These are phyloP conservation scores for Myripristis jacobus DNA, from an alignment of 2,797 vertebrate species.

Conservation along the genomic window DNA sequence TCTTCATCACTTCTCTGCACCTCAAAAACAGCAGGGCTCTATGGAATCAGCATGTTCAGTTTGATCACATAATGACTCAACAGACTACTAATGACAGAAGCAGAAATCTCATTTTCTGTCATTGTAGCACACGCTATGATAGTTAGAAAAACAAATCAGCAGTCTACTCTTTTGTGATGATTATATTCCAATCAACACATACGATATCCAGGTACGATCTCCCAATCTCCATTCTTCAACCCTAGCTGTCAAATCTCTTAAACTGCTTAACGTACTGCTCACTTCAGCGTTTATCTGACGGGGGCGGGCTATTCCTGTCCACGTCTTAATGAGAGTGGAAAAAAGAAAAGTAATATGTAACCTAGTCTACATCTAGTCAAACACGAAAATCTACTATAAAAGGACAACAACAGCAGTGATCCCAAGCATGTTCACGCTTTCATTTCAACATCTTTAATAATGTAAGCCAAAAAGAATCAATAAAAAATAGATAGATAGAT, in stretches of 20 bases:
- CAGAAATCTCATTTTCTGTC: not conserved
- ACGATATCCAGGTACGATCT: conserved; percentile 41
- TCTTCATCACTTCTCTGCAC: no score
- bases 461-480: no score
- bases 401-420: not conserved
- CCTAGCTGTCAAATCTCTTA: conserved; percentile 76
- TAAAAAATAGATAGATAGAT: no score
- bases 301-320: no score
- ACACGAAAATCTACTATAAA: not conserved
- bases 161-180: not conserved
- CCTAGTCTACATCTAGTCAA: no score
- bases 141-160: not conserved
- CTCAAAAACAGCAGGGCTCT: no score
- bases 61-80: not conserved
- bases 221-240: conserved; percentile 45
- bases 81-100: no score
- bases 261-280: conserved; percentile 71
- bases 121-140: not conserved
- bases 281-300: conserved; percentile 34
- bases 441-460: no score
- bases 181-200: not conserved
- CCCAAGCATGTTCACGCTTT: not conserved
- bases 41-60: no score
- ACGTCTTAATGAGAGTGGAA: no score
- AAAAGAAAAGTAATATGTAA: no score